Evolutionary conservation across 1,140 invertebrate genomes (phyloP).

Genomic region (Bombus balteatus): DNA sequence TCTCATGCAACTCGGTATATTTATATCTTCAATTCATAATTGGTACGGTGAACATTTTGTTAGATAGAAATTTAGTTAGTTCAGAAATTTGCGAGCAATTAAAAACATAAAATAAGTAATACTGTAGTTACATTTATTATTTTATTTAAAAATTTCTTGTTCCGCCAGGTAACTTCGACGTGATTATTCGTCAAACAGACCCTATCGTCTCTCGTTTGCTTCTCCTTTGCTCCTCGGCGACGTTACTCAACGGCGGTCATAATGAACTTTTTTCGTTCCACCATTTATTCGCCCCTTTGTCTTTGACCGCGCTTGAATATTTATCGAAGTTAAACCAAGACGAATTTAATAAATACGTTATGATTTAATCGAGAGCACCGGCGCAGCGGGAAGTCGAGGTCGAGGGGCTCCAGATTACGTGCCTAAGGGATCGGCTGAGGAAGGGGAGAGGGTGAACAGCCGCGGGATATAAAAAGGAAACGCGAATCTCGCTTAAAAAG

Average conservation of each 20-base stretch:
- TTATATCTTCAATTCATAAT: no score
- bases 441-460: background rate
- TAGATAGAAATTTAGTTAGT: no score
- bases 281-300: slow-evolving; percentile 36
- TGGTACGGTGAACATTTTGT: no score
- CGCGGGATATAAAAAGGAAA: slow-evolving; percentile 24
- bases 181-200: background rate
- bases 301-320: slow-evolving; percentile 40
- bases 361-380: slow-evolving; percentile 58
- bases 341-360: slow-evolving; percentile 69
- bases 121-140: no score
- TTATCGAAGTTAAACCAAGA: slow-evolving; percentile 60
- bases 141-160: no score
- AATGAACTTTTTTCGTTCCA: slow-evolving; percentile 29
- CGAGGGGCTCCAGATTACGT: slow-evolving; percentile 39
- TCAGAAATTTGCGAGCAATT: no score
- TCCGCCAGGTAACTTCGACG: no score
- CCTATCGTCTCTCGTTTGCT: background rate
- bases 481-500: slow-evolving; percentile 48
- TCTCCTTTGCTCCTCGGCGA: background rate
- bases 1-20: no score
- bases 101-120: no score
- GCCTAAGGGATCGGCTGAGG: slow-evolving; percentile 10
- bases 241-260: background rate
- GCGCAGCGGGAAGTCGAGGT: slow-evolving; percentile 4